Conservation (phyloP, 2,113 vertebrate species). For the Gadus chalcogrammus region DNA sequence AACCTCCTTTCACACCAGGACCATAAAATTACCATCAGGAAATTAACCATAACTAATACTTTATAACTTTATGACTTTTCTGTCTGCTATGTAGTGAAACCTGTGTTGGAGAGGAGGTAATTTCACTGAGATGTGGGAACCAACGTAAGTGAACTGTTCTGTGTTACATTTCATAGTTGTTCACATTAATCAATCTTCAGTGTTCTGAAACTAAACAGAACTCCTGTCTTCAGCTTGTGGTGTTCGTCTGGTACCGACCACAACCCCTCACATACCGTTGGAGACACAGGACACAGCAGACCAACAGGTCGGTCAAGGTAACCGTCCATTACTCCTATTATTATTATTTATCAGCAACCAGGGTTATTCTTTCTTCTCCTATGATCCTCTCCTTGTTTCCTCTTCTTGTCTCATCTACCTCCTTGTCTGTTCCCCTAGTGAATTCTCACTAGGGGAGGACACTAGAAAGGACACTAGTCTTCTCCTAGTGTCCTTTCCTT, state of each 20-base stretch:
- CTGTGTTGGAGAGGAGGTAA: slow-evolving; percentile 70
- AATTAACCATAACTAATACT: no score
- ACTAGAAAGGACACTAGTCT: no score
- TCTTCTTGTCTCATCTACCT: no score
- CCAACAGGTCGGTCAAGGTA: slow-evolving; percentile 3
- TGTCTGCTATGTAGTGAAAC: slow-evolving; percentile 69
- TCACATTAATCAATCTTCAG: neutral
- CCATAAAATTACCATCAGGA: no score
- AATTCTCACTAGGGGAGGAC: no score
- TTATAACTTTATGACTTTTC: slow-evolving; percentile 29
- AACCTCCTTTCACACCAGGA: no score
- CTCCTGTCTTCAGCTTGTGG: slow-evolving; percentile 79
- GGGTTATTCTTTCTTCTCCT: no score
- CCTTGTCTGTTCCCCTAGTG: neutral
- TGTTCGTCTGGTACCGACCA: slow-evolving; percentile 28
- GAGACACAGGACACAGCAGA: slow-evolving; percentile 18
- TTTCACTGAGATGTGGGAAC: slow-evolving; percentile 77
- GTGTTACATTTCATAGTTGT: neutral
- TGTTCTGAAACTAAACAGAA: neutral
- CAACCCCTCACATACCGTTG: neutral
- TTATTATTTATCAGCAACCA: no score
- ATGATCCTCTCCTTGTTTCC: neutral
- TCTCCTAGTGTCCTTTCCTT: no score
- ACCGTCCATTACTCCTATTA: neutral
- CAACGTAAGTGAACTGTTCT: slow-evolving; percentile 74